Evolutionary conservation across 30 jellyfish, hydroid and myxozoan genomes (phyloP).

Genomic region (Hydractinia symbiolongicarpus): DNA sequence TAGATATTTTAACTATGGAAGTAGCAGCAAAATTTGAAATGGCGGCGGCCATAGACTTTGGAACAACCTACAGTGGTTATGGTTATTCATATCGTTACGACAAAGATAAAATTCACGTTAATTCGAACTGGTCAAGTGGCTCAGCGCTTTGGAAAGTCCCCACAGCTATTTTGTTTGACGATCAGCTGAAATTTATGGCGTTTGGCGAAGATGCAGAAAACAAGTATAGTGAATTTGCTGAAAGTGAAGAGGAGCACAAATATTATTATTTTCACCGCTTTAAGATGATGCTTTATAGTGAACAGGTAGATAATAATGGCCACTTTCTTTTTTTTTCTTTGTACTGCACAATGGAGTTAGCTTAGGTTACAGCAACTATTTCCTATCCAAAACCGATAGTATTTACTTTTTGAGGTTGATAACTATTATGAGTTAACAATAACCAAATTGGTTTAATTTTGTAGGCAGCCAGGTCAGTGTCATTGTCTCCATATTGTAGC

Average conservation of each 20-base stretch:
- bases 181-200: not conserved
- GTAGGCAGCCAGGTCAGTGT: no score
- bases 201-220: slow-evolving; percentile 21
- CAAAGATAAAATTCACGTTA: not conserved
- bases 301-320: not conserved
- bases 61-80: slow-evolving; percentile 19
- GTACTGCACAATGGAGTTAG: no score
- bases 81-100: slow-evolving; percentile 8
- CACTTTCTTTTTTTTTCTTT: not conserved
- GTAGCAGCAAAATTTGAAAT: slow-evolving; percentile 6
- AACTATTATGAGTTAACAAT: no score
- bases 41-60: slow-evolving; percentile 22
- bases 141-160: slow-evolving; percentile 6
- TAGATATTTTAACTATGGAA: not conserved
- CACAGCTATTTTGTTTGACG: slow-evolving; percentile 16
- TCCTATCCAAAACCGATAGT: no score
- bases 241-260: slow-evolving; percentile 2
- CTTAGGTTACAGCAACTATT: no score
- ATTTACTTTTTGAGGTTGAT: no score
- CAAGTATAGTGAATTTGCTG: slow-evolving; percentile 18
- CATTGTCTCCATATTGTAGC: no score
- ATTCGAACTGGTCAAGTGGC: slow-evolving; percentile 17
- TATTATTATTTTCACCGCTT: slow-evolving; percentile 10
- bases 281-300: not conserved
- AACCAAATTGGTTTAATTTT: no score